These are phyloP conservation scores for Hirtodrosophila alboralis DNA, from an alignment of 2,888 invertebrate species.

Conservation along the genomic window DNA sequence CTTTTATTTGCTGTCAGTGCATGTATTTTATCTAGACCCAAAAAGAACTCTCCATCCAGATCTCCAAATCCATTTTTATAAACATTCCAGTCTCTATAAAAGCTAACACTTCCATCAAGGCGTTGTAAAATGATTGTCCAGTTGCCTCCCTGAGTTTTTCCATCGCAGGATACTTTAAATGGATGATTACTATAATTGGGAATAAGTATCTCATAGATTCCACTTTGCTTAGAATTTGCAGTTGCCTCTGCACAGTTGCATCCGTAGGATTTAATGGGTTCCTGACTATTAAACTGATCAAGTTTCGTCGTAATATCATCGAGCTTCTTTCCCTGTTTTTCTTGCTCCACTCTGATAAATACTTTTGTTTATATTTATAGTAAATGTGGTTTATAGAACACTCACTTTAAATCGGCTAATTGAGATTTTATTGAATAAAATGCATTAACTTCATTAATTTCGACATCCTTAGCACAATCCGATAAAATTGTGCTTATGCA, in stretches of 20 bases:
- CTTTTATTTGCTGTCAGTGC: constrained; percentile 11
- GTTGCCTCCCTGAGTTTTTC: constrained; percentile 15
- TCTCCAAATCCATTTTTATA: constrained; percentile 36
- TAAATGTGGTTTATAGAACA: too few species aligned
- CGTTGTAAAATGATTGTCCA: constrained; percentile 34
- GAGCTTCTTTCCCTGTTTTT: too few species aligned
- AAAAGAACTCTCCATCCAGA: constrained; percentile 31
- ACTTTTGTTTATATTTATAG: too few species aligned
- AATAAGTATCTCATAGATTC: constrained; percentile 21
- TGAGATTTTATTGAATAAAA: too few species aligned
- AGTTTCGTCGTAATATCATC: too few species aligned
- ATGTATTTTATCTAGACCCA: constrained; percentile 36
- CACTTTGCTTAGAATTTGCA: constrained; percentile 4
- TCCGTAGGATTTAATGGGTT: too few species aligned
- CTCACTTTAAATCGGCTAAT: too few species aligned
- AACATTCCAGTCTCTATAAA: constrained; percentile 24
- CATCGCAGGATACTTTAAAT: constrained; percentile 34
- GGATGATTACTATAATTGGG: constrained; percentile 30
- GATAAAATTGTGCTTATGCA: too few species aligned
- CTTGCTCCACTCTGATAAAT: too few species aligned
- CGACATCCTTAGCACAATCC: too few species aligned
- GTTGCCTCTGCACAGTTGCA: constrained; percentile 1
- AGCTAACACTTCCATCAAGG: constrained; percentile 25
- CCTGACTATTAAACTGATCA: too few species aligned
- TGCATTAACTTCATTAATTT: too few species aligned